Percentiles rank a stretch among this genome's conserved stretches.
These are phyloP conservation scores for Telenomus remus DNA, from an alignment of 1,140 invertebrate genomes.

Conservation along the genomic window DNA sequence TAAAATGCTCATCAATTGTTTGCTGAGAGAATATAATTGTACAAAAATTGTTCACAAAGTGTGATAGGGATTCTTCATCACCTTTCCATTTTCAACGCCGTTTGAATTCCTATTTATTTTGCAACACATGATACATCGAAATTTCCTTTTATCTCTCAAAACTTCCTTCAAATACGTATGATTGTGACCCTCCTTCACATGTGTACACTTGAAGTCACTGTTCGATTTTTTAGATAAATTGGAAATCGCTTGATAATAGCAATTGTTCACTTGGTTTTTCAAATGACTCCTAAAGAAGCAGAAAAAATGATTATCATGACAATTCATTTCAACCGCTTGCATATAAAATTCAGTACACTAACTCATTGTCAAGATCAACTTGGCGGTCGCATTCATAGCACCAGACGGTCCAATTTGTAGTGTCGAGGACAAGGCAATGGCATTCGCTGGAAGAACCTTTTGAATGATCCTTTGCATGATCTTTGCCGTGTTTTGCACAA, in stretches of 20 bases:
- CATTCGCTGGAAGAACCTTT: constrained; percentile 84
- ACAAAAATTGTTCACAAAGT: too few relatives aligned
- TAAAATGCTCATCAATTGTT: too few relatives aligned
- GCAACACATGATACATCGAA: not conserved
- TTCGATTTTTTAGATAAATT: not conserved
- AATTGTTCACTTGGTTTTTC: not conserved
- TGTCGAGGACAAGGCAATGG: constrained; percentile 85
- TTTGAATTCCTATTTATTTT: constrained; percentile 59
- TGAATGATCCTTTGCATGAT: constrained; percentile 87
- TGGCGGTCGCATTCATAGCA: constrained; percentile 83
- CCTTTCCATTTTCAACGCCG: constrained; percentile 60
- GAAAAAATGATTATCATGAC: too few relatives aligned
- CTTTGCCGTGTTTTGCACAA: constrained; percentile 82
- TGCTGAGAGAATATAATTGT: too few relatives aligned
- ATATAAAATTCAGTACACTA: too few relatives aligned
- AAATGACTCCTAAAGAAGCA: too few relatives aligned
- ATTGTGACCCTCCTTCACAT: too few relatives aligned
- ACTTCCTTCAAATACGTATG: too few relatives aligned
- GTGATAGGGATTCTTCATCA: constrained; percentile 25
- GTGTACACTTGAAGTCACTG: too few relatives aligned
- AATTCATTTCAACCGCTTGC: too few relatives aligned
- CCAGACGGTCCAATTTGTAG: constrained; percentile 83
- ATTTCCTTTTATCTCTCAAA: too few relatives aligned
- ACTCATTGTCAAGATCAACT: constrained; percentile 72
- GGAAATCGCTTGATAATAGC: not conserved